These are phyloP conservation scores for Cephus runcator DNA, from an alignment of 2,888 invertebrate species.

Conservation along the genomic window DNA sequence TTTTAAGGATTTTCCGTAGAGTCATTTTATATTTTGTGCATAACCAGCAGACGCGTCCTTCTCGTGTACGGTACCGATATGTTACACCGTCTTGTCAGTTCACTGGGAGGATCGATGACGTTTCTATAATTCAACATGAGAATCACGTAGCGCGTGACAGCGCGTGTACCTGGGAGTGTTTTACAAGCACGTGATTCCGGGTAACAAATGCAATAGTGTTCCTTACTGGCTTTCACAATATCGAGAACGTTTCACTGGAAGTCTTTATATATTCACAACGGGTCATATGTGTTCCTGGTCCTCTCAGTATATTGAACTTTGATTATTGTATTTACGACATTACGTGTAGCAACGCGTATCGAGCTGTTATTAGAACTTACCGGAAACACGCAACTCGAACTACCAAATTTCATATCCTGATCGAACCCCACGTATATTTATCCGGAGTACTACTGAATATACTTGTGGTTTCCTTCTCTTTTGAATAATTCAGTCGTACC, in stretches of 20 bases:
- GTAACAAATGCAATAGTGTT: not conserved
- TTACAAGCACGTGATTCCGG: not conserved
- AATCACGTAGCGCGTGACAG: not conserved
- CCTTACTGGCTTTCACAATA: not conserved
- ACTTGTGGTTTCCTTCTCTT: not conserved
- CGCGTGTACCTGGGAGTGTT: not conserved
- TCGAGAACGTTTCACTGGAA: not conserved
- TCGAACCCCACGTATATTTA: not conserved
- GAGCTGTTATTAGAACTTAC: not conserved
- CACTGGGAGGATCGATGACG: not conserved
- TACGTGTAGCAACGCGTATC: slow-evolving; percentile 9
- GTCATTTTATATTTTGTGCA: not conserved
- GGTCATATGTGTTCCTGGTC: not conserved
- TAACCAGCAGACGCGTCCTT: not conserved
- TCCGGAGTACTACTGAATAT: not conserved
- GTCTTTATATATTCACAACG: not conserved
- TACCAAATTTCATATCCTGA: not conserved
- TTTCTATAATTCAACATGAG: not conserved
- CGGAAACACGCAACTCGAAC: not conserved
- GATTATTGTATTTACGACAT: slow-evolving; percentile 18
- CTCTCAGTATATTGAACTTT: slow-evolving; percentile 25
- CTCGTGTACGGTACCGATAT: not conserved
- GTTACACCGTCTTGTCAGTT: not conserved
- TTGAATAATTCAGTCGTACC: not conserved
- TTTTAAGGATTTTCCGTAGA: not conserved